Evolutionary conservation across 1,140 invertebrate genomes (phyloP), one percentile per base, ranked within the genome.

Genomic region (Geopemphigus sp.): DNA sequence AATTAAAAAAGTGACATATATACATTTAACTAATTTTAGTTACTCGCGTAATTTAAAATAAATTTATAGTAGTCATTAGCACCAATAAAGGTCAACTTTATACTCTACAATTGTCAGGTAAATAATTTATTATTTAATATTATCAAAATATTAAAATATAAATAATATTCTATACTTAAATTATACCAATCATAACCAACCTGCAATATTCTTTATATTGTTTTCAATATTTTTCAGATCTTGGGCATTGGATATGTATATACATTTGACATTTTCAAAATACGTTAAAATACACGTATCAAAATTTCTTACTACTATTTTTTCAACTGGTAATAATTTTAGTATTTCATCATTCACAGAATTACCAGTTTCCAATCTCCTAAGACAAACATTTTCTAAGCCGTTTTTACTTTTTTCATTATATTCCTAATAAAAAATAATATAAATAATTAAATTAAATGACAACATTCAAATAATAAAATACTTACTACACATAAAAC

Each of bases 401-500:
- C 24, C 19, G 53, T 50, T 50, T 11, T 19, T 26, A 54, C 11
- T 54, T 50, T 50, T 26, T 19, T 17, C 14, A 8, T 19, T 26
- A 6, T 29, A 53, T 29, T 54, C 68, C 68, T 72, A 26, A 12
- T 72, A 26, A 12, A 54, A 72, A 54, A 15, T 11, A 1, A 8
- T 6, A 50, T 26, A 24, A 26, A 24, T 50, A 50, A 50, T 50
- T 5, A 14, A 66, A 47, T 50, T 8, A 15, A n/a, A 53, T 6
- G 19, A 29, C 6, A 5, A 29, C 14, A n/a, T 15, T 32, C 11
- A 32, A n/a, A 12, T n/a, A 29, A 32, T 29, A n/a, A n/a, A 32
- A 29, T 54, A 29, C 68, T 72, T 54, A 72, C 68, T 54, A 72
- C 54, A 32, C 6, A 54, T 32, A 72, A 19, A 72, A 72, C 68